phyloP scores from a whole-genome alignment of 1,140 invertebrate genomes.

The Harlomillsia oculata region DNA sequence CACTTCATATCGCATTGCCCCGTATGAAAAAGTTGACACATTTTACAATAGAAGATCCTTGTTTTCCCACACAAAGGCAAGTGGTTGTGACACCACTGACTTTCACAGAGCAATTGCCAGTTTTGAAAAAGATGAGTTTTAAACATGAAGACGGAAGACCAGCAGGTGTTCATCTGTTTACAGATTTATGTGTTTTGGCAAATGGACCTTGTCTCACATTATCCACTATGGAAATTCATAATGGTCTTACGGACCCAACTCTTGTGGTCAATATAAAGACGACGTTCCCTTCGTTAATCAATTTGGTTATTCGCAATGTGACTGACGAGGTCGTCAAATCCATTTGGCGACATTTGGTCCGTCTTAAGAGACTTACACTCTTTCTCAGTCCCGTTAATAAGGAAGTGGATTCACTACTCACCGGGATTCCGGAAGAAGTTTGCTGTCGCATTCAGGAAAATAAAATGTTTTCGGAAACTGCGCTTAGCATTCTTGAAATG shows the following conservation, averaged over 20 bases:
- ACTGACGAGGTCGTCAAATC: slow-evolving; percentile 15
- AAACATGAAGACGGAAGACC: slow-evolving; percentile 18
- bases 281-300: slow-evolving; percentile 17
- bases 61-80: slow-evolving; percentile 15
- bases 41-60: slow-evolving; percentile 13
- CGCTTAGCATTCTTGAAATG: slow-evolving; percentile 7
- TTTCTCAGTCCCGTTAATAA: slow-evolving; percentile 4
- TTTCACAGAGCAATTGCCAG: slow-evolving; percentile 4
- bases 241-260: slow-evolving; percentile 7
- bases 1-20: slow-evolving; percentile 6
- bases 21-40: slow-evolving; percentile 1
- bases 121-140: slow-evolving; percentile 7
- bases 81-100: slow-evolving; percentile 6
- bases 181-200: slow-evolving; percentile 6
- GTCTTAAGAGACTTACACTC: neutral
- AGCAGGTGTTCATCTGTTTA: slow-evolving; percentile 13
- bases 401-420: slow-evolving; percentile 15
- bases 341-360: slow-evolving; percentile 9
- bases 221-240: slow-evolving; percentile 5
- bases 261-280: slow-evolving; percentile 1
- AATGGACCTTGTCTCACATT: neutral
- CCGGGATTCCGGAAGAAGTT: slow-evolving; percentile 22
- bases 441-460: slow-evolving; percentile 20
- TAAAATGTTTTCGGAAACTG: slow-evolving; percentile 17
- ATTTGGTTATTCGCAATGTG: slow-evolving; percentile 2